These are phyloP conservation scores for Chrysochloris asiatica DNA, from an alignment of 2,113 vertebrate species.

Conservation along the genomic window DNA sequence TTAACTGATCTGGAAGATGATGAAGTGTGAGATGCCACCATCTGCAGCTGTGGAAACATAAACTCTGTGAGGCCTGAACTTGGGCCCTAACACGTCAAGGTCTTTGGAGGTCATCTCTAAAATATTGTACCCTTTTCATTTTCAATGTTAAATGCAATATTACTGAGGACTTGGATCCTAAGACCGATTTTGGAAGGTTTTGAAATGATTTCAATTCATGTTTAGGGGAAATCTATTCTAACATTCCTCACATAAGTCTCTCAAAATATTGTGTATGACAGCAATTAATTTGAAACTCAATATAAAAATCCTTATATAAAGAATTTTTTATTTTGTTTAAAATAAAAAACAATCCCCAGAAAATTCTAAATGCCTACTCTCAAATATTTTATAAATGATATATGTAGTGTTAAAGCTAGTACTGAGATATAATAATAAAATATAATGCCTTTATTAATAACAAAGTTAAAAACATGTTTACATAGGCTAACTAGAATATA, in stretches of 20 bases:
- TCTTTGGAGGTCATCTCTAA: constrained; percentile 2
- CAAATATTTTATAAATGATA: neutral
- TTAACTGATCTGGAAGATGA: neutral
- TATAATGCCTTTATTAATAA: neutral
- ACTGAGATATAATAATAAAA: neutral
- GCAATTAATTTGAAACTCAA: neutral
- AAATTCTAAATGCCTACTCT: no score
- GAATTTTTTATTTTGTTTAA: no score
- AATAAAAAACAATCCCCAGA: neutral
- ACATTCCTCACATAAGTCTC: neutral
- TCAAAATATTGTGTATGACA: neutral
- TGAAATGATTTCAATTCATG: constrained; percentile 39
- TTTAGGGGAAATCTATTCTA: neutral
- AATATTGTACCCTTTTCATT: constrained; percentile 1
- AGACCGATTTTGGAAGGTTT: neutral
- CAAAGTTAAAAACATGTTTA: neutral
- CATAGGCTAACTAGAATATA: neutral
- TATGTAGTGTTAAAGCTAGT: neutral
- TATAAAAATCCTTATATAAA: neutral
- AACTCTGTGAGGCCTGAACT: neutral
- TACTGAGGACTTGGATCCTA: neutral
- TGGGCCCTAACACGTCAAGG: neutral
- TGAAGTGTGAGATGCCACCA: neutral
- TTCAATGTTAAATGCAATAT: neutral
- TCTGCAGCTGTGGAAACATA: constrained; percentile 14